Evolutionary conservation across 2,888 invertebrate genomes (phyloP).

Genomic region (Arrhopalites spinosus): DNA sequence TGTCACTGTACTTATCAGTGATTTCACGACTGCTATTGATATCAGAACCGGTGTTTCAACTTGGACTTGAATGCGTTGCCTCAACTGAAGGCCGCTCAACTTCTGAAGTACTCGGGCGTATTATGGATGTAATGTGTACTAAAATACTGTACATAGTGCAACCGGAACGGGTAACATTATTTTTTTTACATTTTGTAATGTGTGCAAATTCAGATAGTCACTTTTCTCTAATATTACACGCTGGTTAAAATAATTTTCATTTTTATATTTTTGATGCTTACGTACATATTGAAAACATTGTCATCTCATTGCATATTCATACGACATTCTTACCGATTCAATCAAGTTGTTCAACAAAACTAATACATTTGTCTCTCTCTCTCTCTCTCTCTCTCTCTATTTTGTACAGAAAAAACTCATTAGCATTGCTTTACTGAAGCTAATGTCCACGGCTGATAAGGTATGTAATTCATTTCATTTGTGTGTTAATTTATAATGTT

Average conservation of each 20-base stretch:
- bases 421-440: constrained; percentile 65
- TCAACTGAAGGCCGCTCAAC: constrained; percentile 57
- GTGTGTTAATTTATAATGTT: too few relatives aligned
- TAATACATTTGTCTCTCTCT: too few relatives aligned
- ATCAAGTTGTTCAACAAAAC: too few relatives aligned
- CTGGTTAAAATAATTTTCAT: too few relatives aligned
- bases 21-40: constrained; percentile 77
- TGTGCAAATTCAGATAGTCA: too few relatives aligned
- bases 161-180: constrained; percentile 67
- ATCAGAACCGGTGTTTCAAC: constrained; percentile 68
- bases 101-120: constrained; percentile 70
- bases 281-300: too few relatives aligned
- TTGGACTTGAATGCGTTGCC: constrained; percentile 55
- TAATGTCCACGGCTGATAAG: constrained; percentile 58
- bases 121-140: constrained; percentile 78
- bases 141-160: constrained; percentile 79
- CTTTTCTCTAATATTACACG: too few relatives aligned
- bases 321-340: too few relatives aligned
- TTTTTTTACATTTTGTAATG: too few relatives aligned
- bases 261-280: too few relatives aligned
- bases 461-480: constrained; percentile 51
- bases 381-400: too few relatives aligned
- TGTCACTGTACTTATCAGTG: constrained; percentile 78
- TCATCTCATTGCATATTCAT: too few relatives aligned
- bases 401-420: constrained; percentile 77